Evolutionary conservation across 1,140 invertebrate species (phyloP), one percentile per base, ranked within the genome.

Genomic region (Tyrophagus putrescentiae): DNA sequence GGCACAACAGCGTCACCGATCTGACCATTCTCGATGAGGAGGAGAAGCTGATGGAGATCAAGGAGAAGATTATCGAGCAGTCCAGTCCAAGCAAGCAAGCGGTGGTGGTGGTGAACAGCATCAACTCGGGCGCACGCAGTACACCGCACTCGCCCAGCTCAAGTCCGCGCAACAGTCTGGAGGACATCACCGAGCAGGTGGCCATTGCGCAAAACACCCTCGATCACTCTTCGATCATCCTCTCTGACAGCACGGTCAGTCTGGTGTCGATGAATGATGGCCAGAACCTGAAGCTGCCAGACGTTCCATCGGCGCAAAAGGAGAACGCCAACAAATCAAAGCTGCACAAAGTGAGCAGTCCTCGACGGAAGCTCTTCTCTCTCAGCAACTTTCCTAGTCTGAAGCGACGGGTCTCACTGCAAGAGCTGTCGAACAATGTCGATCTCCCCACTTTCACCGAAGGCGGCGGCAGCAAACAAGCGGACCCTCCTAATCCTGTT

Each of bases 201-300:
- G 62, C 68, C 33, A 64, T 67, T 3, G 21, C 63, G 18, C 67
- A 68, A 59, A 56, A 66, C 48, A 54, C 44, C 44, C 60, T 64
- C 76, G 80, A 28, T 76, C n/a, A n/a, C n/a, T 57, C 81, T 1
- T 82, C 83, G 18, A 81, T 85, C 1, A 82, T 90, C 33, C 85
- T 91, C 70, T 85, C 85, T 1, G 90, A 93, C 67, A 90, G 86
- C 68, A 83, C 85, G n/a, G 85, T 91, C 0, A 27, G 13, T 27
- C 25, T 54, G 18, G 25, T 54, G 9, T 54, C 52, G 13, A 54
- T 54, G 52, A 54, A 54, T 25, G 52, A 54, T 54, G 52, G 52
- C 4, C 52, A 27, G 11, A 54, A 31, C 39, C 16, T 54, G n/a
- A 13, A 27, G 2, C 25, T 54, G 4, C 52, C 52, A 13, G 13